phyloP scores from a whole-genome alignment of 2,113 vertebrate genomes.

The Lepidothrix coronata region DNA sequence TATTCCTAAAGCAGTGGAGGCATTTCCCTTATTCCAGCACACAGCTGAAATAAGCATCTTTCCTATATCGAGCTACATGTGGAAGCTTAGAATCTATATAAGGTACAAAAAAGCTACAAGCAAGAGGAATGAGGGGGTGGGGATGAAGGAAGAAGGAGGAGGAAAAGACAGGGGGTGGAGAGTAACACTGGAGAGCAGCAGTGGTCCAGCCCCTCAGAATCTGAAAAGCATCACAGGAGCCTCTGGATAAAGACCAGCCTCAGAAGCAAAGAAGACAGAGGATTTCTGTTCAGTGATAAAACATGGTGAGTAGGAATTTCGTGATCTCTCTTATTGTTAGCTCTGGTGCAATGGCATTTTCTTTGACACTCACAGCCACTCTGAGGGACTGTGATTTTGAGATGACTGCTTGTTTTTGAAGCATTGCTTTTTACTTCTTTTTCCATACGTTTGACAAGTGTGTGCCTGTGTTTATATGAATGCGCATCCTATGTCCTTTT shows the following conservation, averaged over 20 bases:
- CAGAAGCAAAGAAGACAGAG: conserved; percentile 37
- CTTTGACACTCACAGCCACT: background rate
- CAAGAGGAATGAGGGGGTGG: conserved; percentile 51
- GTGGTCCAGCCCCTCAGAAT: conserved; percentile 58
- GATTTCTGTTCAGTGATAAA: conserved; percentile 52
- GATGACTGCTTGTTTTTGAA: background rate
- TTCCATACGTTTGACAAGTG: background rate
- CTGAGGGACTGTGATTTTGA: background rate
- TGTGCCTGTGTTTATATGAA: background rate
- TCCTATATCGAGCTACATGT: conserved; percentile 29
- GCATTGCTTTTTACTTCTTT: background rate
- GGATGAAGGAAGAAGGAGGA: conserved; percentile 41
- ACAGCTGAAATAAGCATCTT: conserved; percentile 34
- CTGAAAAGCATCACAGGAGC: conserved; percentile 60
- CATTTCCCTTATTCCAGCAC: background rate
- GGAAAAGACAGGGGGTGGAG: conserved; percentile 55
- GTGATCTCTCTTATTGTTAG: background rate
- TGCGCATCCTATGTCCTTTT: background rate
- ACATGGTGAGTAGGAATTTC: conserved; percentile 60
- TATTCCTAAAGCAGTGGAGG: background rate
- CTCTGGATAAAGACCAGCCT: conserved; percentile 56
- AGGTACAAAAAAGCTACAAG: conserved; percentile 21
- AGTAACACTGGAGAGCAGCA: conserved; percentile 51
- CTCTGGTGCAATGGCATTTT: background rate
- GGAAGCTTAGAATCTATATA: conserved; percentile 3